Base-by-base conservation (phyloP, 2,888 invertebrate genomes). In the Lasioglossum pauxillum region DNA sequence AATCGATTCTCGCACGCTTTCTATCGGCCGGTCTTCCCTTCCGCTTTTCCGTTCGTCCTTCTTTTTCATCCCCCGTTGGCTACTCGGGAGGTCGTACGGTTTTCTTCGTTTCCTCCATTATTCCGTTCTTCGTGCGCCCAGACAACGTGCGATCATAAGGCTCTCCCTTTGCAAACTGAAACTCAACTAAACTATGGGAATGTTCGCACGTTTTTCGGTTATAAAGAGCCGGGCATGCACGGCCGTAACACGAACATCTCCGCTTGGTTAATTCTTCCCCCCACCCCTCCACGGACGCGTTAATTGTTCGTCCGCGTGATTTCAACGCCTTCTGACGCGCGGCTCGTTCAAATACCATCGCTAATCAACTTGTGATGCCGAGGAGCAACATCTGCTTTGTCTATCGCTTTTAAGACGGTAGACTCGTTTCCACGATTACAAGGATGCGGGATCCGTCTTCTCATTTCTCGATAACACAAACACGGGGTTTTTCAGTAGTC, bases 201-300 rank as follows among this genome's bases (percentile, higher is more conserved):
- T 78, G 76, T 91, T 90, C 90, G 77, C 90, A 91, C 90, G 88
- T 88, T 91, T 69, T 87, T 83, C 83, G 78, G 85, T 60, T 78
- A 80, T 82, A 79, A 85, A 91, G 67, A 69, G 67, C 79, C 79
- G 75, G 75, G 75, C 80, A 46, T 60, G 83, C 53, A 64, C 60
- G 71, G 41, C 31, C 10, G 57, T 35, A 78, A 31, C 81, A 60
- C 80, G 60, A 80, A 80, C 78, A 85, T 85, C 78, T 77, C 72
- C 76, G 53, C 80, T 38, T 23, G 46, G 67, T 76, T 85, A 81
- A 81, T 84, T 84, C 78, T 38, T 27, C 49, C 31, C 12, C 57
- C 10, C 8, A 7, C 7, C 12, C 0, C 1, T 12, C n/a, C 71
- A 16, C 44, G 46, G 49, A 73, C 73, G 60, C 35, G 60, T 80